Percentiles rank a stretch among this genome's conserved stretches.
Evolutionary conservation across 2,888 invertebrate species (phyloP).

Genomic region (Drosophila percnosoma): DNA sequence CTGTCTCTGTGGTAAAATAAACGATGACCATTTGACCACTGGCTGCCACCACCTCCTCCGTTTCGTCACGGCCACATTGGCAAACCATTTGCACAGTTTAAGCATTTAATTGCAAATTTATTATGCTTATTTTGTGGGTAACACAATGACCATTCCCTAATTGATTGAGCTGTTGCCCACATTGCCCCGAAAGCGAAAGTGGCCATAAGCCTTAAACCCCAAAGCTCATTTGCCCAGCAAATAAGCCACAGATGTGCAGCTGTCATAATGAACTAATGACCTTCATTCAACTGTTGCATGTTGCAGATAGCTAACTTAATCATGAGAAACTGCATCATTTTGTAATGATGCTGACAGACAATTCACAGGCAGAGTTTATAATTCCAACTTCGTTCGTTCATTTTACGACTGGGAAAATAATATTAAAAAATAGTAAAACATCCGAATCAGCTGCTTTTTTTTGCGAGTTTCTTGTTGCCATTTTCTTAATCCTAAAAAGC

Average conservation of each 20-base stretch:
- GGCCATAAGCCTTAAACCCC: slow-evolving; percentile 18
- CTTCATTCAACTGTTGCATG: slow-evolving; percentile 10
- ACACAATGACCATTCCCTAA: slow-evolving; percentile 59
- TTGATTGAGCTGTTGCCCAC: slow-evolving; percentile 66
- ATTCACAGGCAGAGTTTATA: background rate
- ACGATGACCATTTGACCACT: slow-evolving; percentile 50
- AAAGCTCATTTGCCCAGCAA: background rate
- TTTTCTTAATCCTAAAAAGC: too few species aligned
- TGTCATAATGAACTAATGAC: slow-evolving; percentile 36
- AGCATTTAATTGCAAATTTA: slow-evolving; percentile 78
- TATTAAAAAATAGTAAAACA: background rate
- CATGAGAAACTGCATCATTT: background rate
- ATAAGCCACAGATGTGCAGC: slow-evolving; percentile 27
- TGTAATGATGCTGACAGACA: background rate
- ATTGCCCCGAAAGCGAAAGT: slow-evolving; percentile 46
- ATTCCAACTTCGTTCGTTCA: background rate
- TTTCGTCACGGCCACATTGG: slow-evolving; percentile 42
- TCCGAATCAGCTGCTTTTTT: too few species aligned
- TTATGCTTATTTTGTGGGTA: slow-evolving; percentile 72
- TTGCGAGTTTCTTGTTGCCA: background rate
- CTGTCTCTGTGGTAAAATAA: slow-evolving; percentile 56
- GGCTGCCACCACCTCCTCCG: background rate
- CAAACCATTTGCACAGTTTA: slow-evolving; percentile 74
- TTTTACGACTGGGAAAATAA: background rate
- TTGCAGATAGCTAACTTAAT: background rate